Conservation (phyloP, 2,113 vertebrate genomes). For the Thryonomys swinderianus region DNA sequence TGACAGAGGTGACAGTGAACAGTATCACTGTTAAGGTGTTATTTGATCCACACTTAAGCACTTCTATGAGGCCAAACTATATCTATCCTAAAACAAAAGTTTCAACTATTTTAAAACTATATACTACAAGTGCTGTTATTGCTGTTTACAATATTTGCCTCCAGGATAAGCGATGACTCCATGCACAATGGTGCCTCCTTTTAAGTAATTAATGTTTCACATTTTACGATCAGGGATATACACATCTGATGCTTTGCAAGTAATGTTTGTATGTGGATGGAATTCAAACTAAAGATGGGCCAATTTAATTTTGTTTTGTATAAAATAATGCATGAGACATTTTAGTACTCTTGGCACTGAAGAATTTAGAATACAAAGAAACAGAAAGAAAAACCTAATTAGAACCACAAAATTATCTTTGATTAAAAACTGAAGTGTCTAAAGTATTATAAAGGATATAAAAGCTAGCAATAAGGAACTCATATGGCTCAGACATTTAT, state of each 20-base stretch:
- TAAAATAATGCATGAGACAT: slow-evolving; percentile 76
- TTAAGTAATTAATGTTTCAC: slow-evolving; percentile 82
- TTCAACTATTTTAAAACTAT: slow-evolving; percentile 50
- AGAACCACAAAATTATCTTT: slow-evolving; percentile 72
- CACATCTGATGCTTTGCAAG: slow-evolving; percentile 63
- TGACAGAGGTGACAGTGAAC: not conserved
- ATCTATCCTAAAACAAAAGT: slow-evolving; percentile 11
- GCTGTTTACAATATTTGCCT: slow-evolving; percentile 23
- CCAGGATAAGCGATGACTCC: slow-evolving; percentile 66
- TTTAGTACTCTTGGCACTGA: slow-evolving; percentile 60
- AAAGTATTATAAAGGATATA: slow-evolving; percentile 72
- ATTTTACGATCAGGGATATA: slow-evolving; percentile 74
- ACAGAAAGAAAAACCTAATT: slow-evolving; percentile 81
- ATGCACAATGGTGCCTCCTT: slow-evolving; percentile 72
- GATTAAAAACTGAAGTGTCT: slow-evolving; percentile 69
- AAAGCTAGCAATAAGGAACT: slow-evolving; percentile 60
- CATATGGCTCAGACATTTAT: slow-evolving; percentile 26
- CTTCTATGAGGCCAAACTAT: slow-evolving; percentile 28
- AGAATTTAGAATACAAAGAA: slow-evolving; percentile 73
- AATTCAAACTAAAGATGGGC: slow-evolving; percentile 81
- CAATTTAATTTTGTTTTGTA: slow-evolving; percentile 79
- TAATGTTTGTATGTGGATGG: slow-evolving; percentile 78
- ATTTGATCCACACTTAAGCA: not conserved
- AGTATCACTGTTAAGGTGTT: not conserved
- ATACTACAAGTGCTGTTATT: not conserved